A percentile compares a stretch with the other conserved stretches of the same genome.
Conservation (phyloP, 2,113 vertebrate species). For the Scomber japonicus region DNA sequence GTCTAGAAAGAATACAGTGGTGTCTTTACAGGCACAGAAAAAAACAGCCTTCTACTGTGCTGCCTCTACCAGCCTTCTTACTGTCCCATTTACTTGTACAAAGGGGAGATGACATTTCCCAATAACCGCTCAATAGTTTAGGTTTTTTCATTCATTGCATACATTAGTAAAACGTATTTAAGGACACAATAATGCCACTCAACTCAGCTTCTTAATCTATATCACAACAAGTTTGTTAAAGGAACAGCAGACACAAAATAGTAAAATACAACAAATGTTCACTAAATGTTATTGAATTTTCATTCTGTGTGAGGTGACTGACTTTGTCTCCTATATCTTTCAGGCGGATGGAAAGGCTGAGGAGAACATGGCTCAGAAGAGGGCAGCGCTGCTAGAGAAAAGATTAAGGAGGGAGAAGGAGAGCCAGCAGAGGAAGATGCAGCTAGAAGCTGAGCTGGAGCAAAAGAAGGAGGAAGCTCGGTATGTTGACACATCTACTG, state of each 20-base stretch:
- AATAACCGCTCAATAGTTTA: neutral
- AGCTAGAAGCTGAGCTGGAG: conserved; percentile 93
- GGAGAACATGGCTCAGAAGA: conserved; percentile 94
- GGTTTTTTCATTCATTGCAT: neutral
- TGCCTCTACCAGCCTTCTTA: neutral
- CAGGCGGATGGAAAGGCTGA: conserved; percentile 96
- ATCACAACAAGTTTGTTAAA: neutral
- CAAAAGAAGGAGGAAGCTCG: conserved; percentile 96
- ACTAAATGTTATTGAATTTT: neutral
- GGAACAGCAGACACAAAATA: neutral
- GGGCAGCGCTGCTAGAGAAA: conserved; percentile 96
- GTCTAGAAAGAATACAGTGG: neutral
- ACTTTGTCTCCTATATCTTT: conserved; percentile 12
- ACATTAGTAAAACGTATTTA: conserved; percentile 2
- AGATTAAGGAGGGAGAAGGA: conserved; percentile 94
- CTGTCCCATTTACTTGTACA: conserved; percentile 12
- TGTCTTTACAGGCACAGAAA: neutral
- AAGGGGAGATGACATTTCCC: conserved; percentile 15
- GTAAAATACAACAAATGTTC: too few species aligned
- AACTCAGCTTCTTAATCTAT: neutral
- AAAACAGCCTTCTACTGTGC: neutral
- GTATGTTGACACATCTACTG: conserved; percentile 73
- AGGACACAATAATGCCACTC: neutral
- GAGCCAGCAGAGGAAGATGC: conserved; percentile 92
- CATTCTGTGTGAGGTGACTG: neutral